Evolutionary conservation across 2,797 vertebrate species (phyloP), one percentile per base, ranked within the genome.

Genomic region (Mormyrops attenuatus): DNA sequence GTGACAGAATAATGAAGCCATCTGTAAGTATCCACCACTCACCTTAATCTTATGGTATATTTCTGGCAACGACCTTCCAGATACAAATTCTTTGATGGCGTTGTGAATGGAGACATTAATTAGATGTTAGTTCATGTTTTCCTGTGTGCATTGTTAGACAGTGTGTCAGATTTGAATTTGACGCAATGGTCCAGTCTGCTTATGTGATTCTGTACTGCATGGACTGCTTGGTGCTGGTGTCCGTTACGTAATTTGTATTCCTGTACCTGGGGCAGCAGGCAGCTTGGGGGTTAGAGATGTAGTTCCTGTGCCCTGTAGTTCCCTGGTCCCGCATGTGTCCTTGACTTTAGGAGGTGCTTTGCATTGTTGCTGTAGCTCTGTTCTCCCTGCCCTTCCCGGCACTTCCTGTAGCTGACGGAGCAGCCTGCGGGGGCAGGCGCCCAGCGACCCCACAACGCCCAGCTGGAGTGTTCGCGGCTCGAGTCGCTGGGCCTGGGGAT

Each of bases 391-490:
- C 30, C 13, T 1, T 63, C 69, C 30, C 5, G 17, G 20, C 44
- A n/a, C 20, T 63, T 3, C 90, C 20, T 91, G 85, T 90, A 99
- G 98, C 95, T 98, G 89, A 98, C 96, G 0, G 98, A 98, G 85
- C 96, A 96, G 90, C 97, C 97, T 0, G 94, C 97, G 0, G 94
- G 95, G 7, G 82, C 92, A 0, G 96, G 96, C 49, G 96, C 97
- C 6, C 95, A 95, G 88, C 97, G 98, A 69, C 98, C 98, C 0
- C 94, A 93, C 90, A 98, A 99, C 34, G 96, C 97, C 82, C 97
- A 97, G 91, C 92, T 99, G 0, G 96, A 97, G 92, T 99, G 98
- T 92, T 98, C 97, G 44, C 97, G 96, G 44, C 91, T 99, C 91
- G 97, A 98, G 95, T 94, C 95, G 92, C 92, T 99, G 91, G 97